Conservation (phyloP, 2,888 invertebrate genomes). For the Tipula unca region DNA sequence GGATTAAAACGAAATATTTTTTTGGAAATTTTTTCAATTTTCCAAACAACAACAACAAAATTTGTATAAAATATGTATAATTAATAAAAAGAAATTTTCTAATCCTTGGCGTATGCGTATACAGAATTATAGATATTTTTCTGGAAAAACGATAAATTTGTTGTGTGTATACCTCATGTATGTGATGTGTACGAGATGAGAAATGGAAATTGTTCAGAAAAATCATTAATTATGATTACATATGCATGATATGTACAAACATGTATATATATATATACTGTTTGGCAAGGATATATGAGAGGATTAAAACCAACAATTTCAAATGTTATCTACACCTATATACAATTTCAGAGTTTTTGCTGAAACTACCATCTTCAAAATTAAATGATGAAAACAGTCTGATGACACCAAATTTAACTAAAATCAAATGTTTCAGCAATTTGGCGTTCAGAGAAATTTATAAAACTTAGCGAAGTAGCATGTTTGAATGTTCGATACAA, state of each 20-base stretch:
- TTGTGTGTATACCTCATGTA: not conserved
- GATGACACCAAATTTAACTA: too few relatives aligned
- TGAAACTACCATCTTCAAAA: too few relatives aligned
- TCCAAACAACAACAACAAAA: not conserved
- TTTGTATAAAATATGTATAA: too few relatives aligned
- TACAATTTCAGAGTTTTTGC: too few relatives aligned
- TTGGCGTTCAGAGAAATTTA: too few relatives aligned
- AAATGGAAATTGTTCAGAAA: not conserved
- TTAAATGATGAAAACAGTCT: too few relatives aligned
- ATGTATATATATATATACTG: not conserved
- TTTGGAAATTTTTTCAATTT: not conserved
- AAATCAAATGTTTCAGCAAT: too few relatives aligned
- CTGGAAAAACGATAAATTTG: not conserved
- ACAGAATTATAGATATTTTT: not conserved
- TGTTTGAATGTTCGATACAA: too few relatives aligned
- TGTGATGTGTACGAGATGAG: not conserved
- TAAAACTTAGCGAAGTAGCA: too few relatives aligned
- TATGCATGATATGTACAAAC: not conserved
- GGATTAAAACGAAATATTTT: not conserved
- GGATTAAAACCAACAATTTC: not conserved
- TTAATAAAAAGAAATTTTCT: not conserved
- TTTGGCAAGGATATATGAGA: not conserved
- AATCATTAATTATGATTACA: not conserved
- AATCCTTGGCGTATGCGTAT: not conserved
- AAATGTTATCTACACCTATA: too few relatives aligned